Percentiles rank a stretch among this genome's conserved stretches.
Conservation (phyloP, 2,113 vertebrate species). For the Nannospalax galili region DNA sequence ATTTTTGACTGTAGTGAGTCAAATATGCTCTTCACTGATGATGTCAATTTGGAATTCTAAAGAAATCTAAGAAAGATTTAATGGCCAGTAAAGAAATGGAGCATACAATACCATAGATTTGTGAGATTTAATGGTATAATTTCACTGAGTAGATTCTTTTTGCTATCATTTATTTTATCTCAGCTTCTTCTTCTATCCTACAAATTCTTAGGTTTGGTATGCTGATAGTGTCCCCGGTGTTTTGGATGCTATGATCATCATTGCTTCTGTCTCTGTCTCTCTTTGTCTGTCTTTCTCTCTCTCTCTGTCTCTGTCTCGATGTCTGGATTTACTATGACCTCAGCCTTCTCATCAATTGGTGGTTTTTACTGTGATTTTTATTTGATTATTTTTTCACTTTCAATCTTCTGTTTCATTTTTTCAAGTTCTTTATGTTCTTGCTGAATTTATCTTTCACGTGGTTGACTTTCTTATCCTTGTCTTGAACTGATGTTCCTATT, state of each 20-base stretch:
- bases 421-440: neutral
- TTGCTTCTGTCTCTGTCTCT: too few relatives aligned
- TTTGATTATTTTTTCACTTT: neutral
- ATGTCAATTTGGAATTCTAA: neutral
- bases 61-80: too few relatives aligned
- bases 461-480: neutral
- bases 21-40: neutral
- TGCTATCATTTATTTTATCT: neutral
- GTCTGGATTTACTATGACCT: neutral
- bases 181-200: neutral
- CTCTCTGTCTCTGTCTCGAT: too few relatives aligned
- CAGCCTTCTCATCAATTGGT: neutral
- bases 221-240: neutral
- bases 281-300: too few relatives aligned
- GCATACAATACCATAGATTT: neutral
- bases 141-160: neutral
- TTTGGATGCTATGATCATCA: neutral
- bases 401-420: neutral
- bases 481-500: neutral
- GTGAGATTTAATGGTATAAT: neutral
- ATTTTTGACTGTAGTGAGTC: neutral
- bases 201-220: fast-evolving
- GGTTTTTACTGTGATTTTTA: neutral
- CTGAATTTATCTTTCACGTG: neutral
- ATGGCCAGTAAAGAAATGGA: neutral